A percentile compares a stretch with the other conserved stretches of the same genome.
These are phyloP conservation scores for Pagetopsis macropterus DNA, from an alignment of 2,797 vertebrate species.

Conservation along the genomic window DNA sequence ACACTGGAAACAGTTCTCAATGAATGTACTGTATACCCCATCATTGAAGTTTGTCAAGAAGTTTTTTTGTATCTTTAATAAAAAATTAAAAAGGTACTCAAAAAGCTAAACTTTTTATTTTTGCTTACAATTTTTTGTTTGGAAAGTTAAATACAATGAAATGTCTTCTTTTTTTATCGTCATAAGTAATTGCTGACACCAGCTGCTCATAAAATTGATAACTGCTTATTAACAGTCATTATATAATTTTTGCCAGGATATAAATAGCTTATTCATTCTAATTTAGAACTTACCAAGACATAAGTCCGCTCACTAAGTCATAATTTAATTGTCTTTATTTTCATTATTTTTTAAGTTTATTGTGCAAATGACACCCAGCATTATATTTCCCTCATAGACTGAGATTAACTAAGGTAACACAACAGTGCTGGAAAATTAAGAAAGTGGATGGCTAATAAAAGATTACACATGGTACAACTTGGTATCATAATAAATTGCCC, in stretches of 20 bases:
- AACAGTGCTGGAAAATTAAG: no score
- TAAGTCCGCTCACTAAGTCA: background rate
- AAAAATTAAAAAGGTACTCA: background rate
- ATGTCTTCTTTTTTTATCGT: background rate
- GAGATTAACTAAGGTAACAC: background rate
- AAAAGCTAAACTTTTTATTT: background rate
- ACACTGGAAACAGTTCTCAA: background rate
- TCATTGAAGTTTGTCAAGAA: background rate
- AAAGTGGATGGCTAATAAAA: no score
- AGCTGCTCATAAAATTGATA: background rate
- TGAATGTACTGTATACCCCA: background rate
- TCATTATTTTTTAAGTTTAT: background rate
- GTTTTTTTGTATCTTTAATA: background rate
- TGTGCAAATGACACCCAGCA: background rate
- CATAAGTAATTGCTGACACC: background rate
- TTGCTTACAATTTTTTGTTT: background rate
- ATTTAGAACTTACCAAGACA: background rate
- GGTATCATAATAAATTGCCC: background rate
- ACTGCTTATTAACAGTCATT: background rate
- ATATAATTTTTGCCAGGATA: background rate
- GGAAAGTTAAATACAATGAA: no score
- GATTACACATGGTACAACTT: no score
- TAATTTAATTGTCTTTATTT: background rate
- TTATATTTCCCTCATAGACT: background rate
- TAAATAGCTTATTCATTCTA: background rate